These are phyloP conservation scores for Athalia cordata DNA, from an alignment of 2,888 invertebrate species.

Conservation along the genomic window DNA sequence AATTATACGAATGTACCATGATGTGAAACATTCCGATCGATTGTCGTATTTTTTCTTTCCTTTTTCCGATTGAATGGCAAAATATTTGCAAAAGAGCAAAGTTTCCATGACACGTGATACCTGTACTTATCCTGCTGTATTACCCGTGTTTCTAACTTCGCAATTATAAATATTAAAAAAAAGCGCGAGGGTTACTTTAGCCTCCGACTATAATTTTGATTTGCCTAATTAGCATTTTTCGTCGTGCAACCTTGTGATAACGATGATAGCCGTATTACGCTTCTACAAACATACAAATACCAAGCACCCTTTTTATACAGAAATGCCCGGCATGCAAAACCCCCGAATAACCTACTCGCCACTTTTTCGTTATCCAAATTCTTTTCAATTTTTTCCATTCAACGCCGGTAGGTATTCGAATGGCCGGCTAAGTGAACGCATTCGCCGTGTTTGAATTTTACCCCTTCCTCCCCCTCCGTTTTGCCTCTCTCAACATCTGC, in stretches of 20 bases:
- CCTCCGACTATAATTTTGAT: slow-evolving; percentile 18
- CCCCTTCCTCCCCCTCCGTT: not conserved
- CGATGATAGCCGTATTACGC: slow-evolving; percentile 28
- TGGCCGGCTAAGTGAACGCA: not conserved
- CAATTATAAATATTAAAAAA: slow-evolving; percentile 11
- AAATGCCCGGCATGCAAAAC: slow-evolving; percentile 36
- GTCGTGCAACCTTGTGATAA: slow-evolving; percentile 32
- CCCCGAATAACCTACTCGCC: not conserved
- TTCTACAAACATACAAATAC: slow-evolving; percentile 35
- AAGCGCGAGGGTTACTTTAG: slow-evolving; percentile 4
- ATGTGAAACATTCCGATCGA: too few species aligned
- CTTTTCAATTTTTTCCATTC: slow-evolving; percentile 22
- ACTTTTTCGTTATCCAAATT: slow-evolving; percentile 25
- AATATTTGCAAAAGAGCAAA: too few species aligned
- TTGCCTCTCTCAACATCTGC: not conserved
- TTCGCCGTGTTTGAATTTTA: slow-evolving; percentile 2
- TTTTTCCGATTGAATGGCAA: too few species aligned
- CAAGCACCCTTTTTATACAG: slow-evolving; percentile 7
- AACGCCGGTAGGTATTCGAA: not conserved
- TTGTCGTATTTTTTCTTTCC: too few species aligned
- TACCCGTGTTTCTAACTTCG: not conserved
- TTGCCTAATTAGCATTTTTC: slow-evolving; percentile 29
- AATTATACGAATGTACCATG: too few species aligned
- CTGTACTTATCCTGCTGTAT: too few species aligned
- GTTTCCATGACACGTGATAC: too few species aligned